phyloP scores from a whole-genome alignment of 2,888 invertebrate genomes.

The Crioceris asparagi region DNA sequence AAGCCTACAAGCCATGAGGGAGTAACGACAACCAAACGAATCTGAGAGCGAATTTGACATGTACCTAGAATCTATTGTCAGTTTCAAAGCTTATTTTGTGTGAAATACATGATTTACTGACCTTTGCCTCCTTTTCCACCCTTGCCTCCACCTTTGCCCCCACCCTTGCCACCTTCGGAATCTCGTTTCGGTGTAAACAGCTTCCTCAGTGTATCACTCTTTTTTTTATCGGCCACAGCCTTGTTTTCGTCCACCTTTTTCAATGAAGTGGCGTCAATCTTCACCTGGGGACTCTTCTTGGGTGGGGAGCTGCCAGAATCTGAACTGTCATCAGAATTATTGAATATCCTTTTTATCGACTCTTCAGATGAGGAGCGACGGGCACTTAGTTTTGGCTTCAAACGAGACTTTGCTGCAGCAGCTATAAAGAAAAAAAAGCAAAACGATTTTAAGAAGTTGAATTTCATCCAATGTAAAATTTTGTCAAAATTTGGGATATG shows the following conservation, averaged over 20 bases:
- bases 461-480: too few species aligned
- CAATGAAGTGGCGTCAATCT: conserved; percentile 26
- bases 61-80: too few species aligned
- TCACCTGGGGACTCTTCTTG: conserved; percentile 17
- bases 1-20: too few species aligned
- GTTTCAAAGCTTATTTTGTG: too few species aligned
- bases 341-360: conserved; percentile 17
- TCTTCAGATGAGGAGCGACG: conserved; percentile 12
- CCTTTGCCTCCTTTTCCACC: conserved; percentile 46
- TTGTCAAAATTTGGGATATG: too few species aligned
- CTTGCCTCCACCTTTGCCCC: conserved; percentile 57
- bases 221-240: conserved; percentile 56
- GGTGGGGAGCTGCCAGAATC: conserved; percentile 15
- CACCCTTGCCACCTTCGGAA: conserved; percentile 54
- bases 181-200: conserved; percentile 49
- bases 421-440: too few species aligned
- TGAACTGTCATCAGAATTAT: conserved; percentile 22
- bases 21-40: too few species aligned
- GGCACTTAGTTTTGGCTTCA: conserved; percentile 15
- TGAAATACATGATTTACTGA: conserved; percentile 4
- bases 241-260: conserved; percentile 40
- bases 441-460: too few species aligned
- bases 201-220: conserved; percentile 55
- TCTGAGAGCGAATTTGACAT: too few species aligned
- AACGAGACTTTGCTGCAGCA: conserved; percentile 6